Conservation (phyloP, 2,113 vertebrate genomes). For the Coreoperca whiteheadi region DNA sequence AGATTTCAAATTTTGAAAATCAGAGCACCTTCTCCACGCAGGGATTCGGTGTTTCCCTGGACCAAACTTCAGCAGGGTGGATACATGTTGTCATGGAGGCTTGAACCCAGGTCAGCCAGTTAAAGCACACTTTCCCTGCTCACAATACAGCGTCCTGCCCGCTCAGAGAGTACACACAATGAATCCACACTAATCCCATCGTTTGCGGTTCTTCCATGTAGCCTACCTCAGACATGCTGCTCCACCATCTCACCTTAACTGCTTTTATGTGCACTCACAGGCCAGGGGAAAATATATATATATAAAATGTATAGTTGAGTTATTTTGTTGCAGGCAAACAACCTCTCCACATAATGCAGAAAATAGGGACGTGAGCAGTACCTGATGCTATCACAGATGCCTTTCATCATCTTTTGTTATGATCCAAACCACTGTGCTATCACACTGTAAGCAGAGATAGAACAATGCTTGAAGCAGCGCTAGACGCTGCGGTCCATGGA, state of each 20-base stretch:
- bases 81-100: constrained; percentile 16
- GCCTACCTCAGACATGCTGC: constrained; percentile 28
- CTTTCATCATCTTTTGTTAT: constrained; percentile 39
- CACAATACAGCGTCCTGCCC: constrained; percentile 37
- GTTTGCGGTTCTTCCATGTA: constrained; percentile 24
- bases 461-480: constrained; percentile 13
- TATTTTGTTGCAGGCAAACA: constrained; percentile 15
- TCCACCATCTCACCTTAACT: constrained; percentile 20
- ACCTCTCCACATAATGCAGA: neutral
- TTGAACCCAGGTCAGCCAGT: constrained; percentile 33
- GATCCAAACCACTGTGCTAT: constrained; percentile 28
- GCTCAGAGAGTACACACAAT: constrained; percentile 40
- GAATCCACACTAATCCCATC: constrained; percentile 45
- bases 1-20: neutral
- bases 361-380: neutral
- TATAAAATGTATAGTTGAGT: neutral
- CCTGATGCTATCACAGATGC: constrained; percentile 26
- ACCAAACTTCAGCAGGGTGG: constrained; percentile 12
- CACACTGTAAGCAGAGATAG: constrained; percentile 42
- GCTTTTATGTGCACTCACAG: neutral
- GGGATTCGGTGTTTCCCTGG: constrained; percentile 10
- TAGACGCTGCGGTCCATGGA: constrained; percentile 11
- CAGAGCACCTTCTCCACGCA: neutral
- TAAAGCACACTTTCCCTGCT: constrained; percentile 26
- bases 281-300: neutral